phyloP scores from a whole-genome alignment of 2,888 invertebrate species.

The Leptinotarsa haldemani region DNA sequence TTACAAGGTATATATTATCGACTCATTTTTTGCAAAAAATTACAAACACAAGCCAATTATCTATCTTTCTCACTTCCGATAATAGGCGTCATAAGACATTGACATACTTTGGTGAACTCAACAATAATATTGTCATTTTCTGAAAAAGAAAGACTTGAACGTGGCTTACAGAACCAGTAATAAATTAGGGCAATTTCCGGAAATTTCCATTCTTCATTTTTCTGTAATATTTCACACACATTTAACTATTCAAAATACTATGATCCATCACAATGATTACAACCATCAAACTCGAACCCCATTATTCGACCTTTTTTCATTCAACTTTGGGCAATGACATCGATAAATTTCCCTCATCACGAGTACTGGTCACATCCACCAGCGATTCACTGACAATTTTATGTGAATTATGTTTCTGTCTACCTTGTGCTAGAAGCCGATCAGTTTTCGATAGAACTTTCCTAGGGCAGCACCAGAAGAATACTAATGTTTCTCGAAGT shows the following conservation, averaged over 20 bases:
- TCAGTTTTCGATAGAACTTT: constrained; percentile 28
- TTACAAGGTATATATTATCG: too few relatives aligned
- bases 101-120: too few relatives aligned
- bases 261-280: background rate
- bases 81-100: too few relatives aligned
- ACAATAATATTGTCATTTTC: too few relatives aligned
- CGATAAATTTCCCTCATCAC: background rate
- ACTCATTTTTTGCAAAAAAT: too few relatives aligned
- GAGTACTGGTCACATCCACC: constrained; percentile 9
- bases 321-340: background rate
- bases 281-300: background rate
- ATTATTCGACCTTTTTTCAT: background rate
- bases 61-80: too few relatives aligned
- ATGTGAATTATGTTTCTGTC: constrained; percentile 24
- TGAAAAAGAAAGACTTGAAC: too few relatives aligned
- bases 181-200: too few relatives aligned
- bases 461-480: background rate
- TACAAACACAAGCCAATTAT: too few relatives aligned
- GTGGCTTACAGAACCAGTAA: too few relatives aligned
- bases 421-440: constrained; percentile 16
- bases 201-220: too few relatives aligned
- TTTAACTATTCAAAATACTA: background rate
- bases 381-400: constrained; percentile 18
- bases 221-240: too few relatives aligned
- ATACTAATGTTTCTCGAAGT: constrained; percentile 12